These are phyloP conservation scores for Dermolepida albohirtum DNA, from an alignment of 2,888 invertebrate species.

Conservation along the genomic window DNA sequence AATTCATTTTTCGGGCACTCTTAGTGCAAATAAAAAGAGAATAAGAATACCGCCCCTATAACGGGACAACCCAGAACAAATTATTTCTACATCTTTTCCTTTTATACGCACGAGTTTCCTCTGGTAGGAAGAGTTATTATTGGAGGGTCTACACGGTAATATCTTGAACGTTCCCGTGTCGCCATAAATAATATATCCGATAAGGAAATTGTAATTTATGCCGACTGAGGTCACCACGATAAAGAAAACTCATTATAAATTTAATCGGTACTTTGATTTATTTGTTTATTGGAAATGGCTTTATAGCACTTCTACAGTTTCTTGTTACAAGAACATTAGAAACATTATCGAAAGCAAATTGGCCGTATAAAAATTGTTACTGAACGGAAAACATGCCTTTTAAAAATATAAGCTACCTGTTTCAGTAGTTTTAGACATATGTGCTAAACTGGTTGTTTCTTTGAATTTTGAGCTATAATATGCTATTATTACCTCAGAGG, in stretches of 20 bases:
- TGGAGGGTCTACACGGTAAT: slow-evolving; percentile 26
- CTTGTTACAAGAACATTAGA: background rate
- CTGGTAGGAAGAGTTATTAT: slow-evolving; percentile 28
- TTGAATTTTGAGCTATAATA: no score
- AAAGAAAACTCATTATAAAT: slow-evolving; percentile 26
- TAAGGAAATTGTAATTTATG: slow-evolving; percentile 35
- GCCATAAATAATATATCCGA: slow-evolving; percentile 32
- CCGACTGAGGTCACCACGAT: slow-evolving; percentile 30
- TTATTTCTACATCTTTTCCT: slow-evolving; percentile 35
- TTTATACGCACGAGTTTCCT: slow-evolving; percentile 24
- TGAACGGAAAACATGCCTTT: no score
- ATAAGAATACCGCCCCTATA: no score
- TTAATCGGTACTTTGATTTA: slow-evolving; percentile 31
- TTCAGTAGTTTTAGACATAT: background rate
- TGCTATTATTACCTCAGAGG: no score
- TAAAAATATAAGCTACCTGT: no score
- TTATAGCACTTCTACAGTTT: slow-evolving; percentile 1
- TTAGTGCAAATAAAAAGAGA: no score
- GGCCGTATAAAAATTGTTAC: no score
- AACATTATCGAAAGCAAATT: background rate
- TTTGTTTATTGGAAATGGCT: slow-evolving; percentile 21
- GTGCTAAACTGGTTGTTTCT: no score
- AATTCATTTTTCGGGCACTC: no score
- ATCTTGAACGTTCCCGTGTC: slow-evolving; percentile 26
- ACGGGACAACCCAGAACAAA: slow-evolving; percentile 15